Percentiles rank a stretch among this genome's conserved stretches.
Evolutionary conservation across 2,888 invertebrate genomes (phyloP).

Genomic region (Hedya salicella): DNA sequence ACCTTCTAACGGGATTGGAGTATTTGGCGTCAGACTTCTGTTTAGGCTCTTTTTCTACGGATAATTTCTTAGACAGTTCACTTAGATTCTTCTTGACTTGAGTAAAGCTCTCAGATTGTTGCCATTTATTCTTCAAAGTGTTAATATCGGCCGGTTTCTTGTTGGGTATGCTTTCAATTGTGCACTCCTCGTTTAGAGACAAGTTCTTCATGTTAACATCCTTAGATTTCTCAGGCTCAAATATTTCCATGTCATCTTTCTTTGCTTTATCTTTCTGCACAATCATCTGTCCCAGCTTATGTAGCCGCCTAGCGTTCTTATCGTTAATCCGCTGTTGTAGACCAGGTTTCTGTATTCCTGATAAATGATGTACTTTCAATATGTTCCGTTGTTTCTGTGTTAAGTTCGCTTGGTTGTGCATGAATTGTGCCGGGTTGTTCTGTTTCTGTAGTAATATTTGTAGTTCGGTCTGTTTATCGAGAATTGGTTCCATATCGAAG

Average conservation of each 20-base stretch:
- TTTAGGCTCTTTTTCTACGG: conserved; percentile 72
- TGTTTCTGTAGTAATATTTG: conserved; percentile 79
- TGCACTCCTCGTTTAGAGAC: conserved; percentile 85
- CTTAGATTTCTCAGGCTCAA: conserved; percentile 61
- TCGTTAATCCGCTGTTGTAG: conserved; percentile 72
- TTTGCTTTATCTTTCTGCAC: conserved; percentile 65
- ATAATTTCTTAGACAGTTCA: conserved; percentile 74
- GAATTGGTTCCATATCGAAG: conserved; percentile 64
- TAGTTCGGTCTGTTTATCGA: conserved; percentile 80
- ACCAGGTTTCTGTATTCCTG: conserved; percentile 70
- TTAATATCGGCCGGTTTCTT: conserved; percentile 77
- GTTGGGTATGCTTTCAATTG: conserved; percentile 84
- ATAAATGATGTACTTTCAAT: conserved; percentile 67
- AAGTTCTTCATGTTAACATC: conserved; percentile 72
- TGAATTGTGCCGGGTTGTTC: conserved; percentile 79
- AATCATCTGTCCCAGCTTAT: conserved; percentile 76
- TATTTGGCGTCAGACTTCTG: conserved; percentile 73
- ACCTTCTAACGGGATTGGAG: conserved; percentile 86
- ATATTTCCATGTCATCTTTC: conserved; percentile 58
- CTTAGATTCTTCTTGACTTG: conserved; percentile 81
- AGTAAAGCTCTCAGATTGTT: conserved; percentile 79
- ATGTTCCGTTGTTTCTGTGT: conserved; percentile 73
- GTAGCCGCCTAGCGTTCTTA: conserved; percentile 76
- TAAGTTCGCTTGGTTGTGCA: conserved; percentile 66
- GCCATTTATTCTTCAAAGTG: conserved; percentile 82